These are phyloP conservation scores for Streblospio benedicti DNA, from an alignment of 1,140 invertebrate genomes.

Conservation along the genomic window DNA sequence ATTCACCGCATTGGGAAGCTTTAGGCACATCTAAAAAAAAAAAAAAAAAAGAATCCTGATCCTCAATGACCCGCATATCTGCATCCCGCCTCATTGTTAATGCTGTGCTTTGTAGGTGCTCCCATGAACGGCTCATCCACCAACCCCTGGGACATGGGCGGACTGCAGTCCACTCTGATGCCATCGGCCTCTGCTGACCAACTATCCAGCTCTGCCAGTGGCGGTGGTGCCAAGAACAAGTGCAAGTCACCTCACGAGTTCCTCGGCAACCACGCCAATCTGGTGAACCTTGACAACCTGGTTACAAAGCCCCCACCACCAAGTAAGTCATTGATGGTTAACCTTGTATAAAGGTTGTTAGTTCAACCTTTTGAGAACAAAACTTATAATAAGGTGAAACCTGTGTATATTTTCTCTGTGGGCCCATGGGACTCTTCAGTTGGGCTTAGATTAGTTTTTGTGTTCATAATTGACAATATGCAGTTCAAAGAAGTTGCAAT, in stretches of 20 bases:
- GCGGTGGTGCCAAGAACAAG: conserved; percentile 19
- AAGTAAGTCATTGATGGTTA: neutral
- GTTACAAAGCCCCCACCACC: conserved; percentile 20
- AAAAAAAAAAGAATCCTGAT: no score
- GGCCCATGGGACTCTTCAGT: neutral
- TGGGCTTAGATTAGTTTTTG: no score
- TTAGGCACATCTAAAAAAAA: no score
- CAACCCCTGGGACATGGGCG: conserved; percentile 8
- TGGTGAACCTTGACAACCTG: conserved; percentile 41
- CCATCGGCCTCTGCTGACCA: conserved; percentile 4
- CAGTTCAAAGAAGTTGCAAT: no score
- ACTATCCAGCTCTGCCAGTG: conserved; percentile 19
- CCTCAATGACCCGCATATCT: no score
- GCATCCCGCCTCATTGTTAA: neutral
- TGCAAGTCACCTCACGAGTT: conserved; percentile 40
- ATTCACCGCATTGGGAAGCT: no score
- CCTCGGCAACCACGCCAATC: conserved; percentile 34
- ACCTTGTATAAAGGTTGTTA: neutral
- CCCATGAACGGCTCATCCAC: neutral
- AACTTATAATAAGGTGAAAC: no score
- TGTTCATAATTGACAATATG: no score
- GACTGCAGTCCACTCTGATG: conserved; percentile 1
- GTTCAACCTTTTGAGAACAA: no score
- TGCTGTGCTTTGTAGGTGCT: neutral
- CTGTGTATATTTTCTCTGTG: no score